Base-by-base conservation (phyloP, 2,888 invertebrate species). In the Melanostoma scalare region DNA sequence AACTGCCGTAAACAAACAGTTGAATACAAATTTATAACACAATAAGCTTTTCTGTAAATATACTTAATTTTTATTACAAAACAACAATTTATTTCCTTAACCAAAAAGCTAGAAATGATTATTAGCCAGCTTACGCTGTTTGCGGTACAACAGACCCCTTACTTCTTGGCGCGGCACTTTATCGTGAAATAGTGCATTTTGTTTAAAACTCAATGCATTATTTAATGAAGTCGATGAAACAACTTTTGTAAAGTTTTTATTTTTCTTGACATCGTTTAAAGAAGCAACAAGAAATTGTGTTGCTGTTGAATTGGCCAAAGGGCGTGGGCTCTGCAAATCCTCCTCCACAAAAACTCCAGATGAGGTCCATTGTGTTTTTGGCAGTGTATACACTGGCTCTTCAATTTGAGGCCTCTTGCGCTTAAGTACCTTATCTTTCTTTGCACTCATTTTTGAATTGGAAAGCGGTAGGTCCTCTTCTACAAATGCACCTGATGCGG, bases 291-390 rank as follows among this genome's bases (percentile, higher is more conserved):
- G n/a, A 80, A 86, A 87, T 10, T 86, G 74, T 9, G 87, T 86
- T 5, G 75, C 44, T 33, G 82, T 77, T 4, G 82, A 65, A 50
- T 72, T 60, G 30, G 73, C 48, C 33, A 75, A 4, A 36, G 46
- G 72, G 33, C 50, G 71, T 4, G 69, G 35, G 5, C 40, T 55
- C 3, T 75, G 50, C 31, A 88, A 63, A 4, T 85, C 78, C 63
- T 88, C 87, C 69, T 88, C 88, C 4, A 86, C 58, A 61, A 88
- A 88, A 8, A 86, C 58, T 2, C 88, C 88, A 0, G 87, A 88
- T 36, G 86, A 76, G 3, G 87, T 87, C 89, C 88, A 89, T 40
- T 86, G 86, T 0, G 87, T 86, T 74, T 88, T 88, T 2, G 87
- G 87, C 8, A 86, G 72, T 36, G 71, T 68, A 9, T 52, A 48